Conservation (phyloP, 2,113 vertebrate genomes). For the Apeltes quadracus region DNA sequence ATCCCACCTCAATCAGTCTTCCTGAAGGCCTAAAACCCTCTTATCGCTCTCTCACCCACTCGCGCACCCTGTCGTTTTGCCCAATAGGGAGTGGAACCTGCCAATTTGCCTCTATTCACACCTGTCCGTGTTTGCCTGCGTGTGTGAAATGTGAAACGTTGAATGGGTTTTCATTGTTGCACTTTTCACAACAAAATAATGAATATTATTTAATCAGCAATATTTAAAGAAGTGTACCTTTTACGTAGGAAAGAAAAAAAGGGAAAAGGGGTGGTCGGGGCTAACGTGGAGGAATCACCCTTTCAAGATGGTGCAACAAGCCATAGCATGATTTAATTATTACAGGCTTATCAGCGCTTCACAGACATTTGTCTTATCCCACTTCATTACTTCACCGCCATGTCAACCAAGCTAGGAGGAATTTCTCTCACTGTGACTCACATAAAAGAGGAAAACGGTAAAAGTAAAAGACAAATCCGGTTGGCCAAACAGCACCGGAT, state of each 20-base stretch:
- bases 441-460: constrained; percentile 4
- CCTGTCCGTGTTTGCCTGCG: constrained; percentile 41
- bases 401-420: constrained; percentile 24
- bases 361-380: constrained; percentile 1
- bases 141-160: constrained; percentile 4
- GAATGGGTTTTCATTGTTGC: neutral
- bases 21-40: constrained; percentile 61
- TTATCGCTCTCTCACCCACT: constrained; percentile 50
- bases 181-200: neutral
- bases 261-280: neutral
- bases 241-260: neutral
- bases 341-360: constrained; percentile 18
- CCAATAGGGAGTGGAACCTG: constrained; percentile 57
- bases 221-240: neutral
- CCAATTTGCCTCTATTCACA: constrained; percentile 64
- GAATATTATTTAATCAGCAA: neutral
- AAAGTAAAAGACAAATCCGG: neutral
- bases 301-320: constrained; percentile 18
- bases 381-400: constrained; percentile 34
- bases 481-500: neutral
- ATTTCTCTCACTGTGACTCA: constrained; percentile 3
- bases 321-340: neutral
- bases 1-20: constrained; percentile 65
- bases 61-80: constrained; percentile 60
- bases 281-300: neutral